Percentiles rank a stretch among this genome's conserved stretches.
Evolutionary conservation across 2,113 vertebrate species (phyloP).

Genomic region (Holacanthus passer): DNA sequence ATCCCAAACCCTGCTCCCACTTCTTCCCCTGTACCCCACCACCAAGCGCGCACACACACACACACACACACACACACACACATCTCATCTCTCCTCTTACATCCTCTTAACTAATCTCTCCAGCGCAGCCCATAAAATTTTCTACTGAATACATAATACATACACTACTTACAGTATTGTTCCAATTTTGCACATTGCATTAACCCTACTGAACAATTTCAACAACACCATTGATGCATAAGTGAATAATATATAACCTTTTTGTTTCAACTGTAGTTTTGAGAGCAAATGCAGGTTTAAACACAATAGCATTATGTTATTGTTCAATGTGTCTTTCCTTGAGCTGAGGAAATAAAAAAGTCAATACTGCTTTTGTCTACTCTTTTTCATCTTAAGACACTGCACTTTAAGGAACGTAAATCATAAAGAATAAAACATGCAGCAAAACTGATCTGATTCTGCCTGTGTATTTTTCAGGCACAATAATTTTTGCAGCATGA

Average conservation of each 20-base stretch:
- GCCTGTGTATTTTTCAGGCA: background rate
- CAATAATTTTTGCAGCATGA: background rate
- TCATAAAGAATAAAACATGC: background rate
- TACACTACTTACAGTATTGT: conserved; percentile 3
- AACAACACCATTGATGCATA: conserved; percentile 5
- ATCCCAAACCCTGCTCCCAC: conserved; percentile 25
- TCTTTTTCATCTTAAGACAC: background rate
- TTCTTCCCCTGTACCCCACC: background rate
- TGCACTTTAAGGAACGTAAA: conserved; percentile 9
- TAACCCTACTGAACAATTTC: conserved; percentile 14
- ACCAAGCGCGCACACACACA: conserved; percentile 9
- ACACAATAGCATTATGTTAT: conserved; percentile 5
- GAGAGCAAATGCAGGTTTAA: conserved; percentile 4
- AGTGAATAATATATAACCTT: conserved; percentile 10
- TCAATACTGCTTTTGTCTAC: conserved; percentile 4
- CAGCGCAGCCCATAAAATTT: background rate
- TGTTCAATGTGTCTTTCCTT: background rate
- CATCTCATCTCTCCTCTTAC: background rate
- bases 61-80: background rate
- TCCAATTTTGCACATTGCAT: conserved; percentile 11
- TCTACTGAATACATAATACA: conserved; percentile 41
- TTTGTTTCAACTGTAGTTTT: conserved; percentile 12
- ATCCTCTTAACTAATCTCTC: conserved; percentile 39
- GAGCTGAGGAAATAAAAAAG: conserved; percentile 23
- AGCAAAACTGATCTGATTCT: background rate